These are phyloP conservation scores for Rostratula benghalensis DNA, from an alignment of 2,113 vertebrate species.

Conservation along the genomic window DNA sequence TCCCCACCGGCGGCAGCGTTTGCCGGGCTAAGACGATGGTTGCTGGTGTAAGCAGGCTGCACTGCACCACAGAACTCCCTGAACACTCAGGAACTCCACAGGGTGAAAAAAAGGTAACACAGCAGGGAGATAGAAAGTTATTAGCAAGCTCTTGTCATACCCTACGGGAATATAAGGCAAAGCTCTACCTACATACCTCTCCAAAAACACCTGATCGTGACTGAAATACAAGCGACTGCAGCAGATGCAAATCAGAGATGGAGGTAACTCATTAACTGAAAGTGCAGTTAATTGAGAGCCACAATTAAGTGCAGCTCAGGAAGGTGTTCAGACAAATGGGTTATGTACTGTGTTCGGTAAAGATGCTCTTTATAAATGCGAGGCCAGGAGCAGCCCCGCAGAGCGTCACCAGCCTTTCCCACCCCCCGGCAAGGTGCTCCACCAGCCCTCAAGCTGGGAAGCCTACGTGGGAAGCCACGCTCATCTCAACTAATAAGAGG, in stretches of 20 bases:
- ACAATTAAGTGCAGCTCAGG: neutral
- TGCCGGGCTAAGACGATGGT: neutral
- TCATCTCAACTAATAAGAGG: neutral
- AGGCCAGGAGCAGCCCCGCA: neutral
- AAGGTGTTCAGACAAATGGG: neutral
- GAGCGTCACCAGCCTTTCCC: neutral
- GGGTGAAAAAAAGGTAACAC: neutral
- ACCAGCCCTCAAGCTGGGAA: accelerated
- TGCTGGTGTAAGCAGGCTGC: neutral
- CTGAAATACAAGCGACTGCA: neutral
- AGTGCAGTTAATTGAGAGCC: neutral
- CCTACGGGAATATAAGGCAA: neutral
- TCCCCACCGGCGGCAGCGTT: neutral
- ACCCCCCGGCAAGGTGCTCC: neutral
- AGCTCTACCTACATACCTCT: neutral
- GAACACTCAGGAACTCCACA: neutral
- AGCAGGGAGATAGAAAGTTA: neutral
- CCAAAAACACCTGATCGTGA: neutral
- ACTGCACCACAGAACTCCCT: neutral
- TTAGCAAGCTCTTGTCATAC: neutral
- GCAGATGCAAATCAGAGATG: neutral
- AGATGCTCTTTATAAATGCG: neutral
- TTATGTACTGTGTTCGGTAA: neutral
- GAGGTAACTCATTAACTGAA: neutral
- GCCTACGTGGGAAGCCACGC: accelerated